Percentiles rank a stretch among this genome's conserved stretches.
phyloP scores from a whole-genome alignment of 2,797 vertebrate genomes.

The Leptoclinus maculatus region DNA sequence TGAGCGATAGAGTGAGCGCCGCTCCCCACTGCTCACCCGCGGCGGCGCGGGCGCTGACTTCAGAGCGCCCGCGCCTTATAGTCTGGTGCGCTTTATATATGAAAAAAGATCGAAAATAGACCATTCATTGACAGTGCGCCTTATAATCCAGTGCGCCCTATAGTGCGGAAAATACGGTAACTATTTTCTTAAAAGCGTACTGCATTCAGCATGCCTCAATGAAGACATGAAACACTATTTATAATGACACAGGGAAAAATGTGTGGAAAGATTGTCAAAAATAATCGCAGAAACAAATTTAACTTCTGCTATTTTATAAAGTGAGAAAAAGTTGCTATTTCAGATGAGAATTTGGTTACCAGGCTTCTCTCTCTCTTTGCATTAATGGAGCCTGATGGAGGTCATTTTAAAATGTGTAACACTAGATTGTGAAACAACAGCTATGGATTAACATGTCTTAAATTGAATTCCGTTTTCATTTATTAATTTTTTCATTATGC shows the following conservation, averaged over 20 bases:
- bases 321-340: constrained; percentile 14
- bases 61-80: too few species aligned
- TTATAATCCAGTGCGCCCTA: too few species aligned
- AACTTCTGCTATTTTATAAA: constrained; percentile 13
- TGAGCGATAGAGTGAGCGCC: too few species aligned
- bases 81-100: too few species aligned
- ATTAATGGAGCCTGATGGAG: not conserved
- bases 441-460: not conserved
- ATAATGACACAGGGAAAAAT: not conserved
- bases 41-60: too few species aligned
- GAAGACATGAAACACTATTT: not conserved
- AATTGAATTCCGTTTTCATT: not conserved
- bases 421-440: not conserved
- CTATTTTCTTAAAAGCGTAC: not conserved
- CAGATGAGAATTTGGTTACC: not conserved
- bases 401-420: not conserved
- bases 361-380: not conserved
- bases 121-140: too few species aligned
- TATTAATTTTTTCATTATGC: not conserved
- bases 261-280: not conserved
- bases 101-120: too few species aligned
- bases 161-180: too few species aligned
- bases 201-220: not conserved
- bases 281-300: constrained; percentile 1
- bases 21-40: too few species aligned